A percentile compares a stretch with the other conserved stretches of the same genome.
Evolutionary conservation across 2,113 vertebrate genomes (phyloP).

Genomic region (Peromyscus californicus): DNA sequence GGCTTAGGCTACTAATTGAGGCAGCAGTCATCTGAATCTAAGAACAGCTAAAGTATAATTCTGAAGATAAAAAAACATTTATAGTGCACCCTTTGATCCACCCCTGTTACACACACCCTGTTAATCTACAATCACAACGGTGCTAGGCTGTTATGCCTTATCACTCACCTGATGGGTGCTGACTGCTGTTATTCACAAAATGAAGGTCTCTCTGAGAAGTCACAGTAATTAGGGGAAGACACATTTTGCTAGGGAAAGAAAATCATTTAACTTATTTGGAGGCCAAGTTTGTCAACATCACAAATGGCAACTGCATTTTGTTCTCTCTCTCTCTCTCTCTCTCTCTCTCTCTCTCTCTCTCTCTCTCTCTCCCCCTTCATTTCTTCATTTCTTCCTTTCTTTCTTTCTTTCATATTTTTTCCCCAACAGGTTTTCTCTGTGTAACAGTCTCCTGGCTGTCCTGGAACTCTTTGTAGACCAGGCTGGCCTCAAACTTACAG

Average conservation of each 20-base stretch:
- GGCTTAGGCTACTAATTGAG: background rate
- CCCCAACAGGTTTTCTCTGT: too few relatives aligned
- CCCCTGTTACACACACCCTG: too few relatives aligned
- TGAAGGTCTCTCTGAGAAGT: background rate
- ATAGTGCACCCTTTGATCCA: too few relatives aligned
- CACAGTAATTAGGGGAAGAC: background rate
- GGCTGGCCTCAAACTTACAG: too few relatives aligned
- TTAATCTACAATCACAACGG: background rate
- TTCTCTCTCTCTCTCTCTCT: too few relatives aligned
- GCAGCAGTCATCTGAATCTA: background rate
- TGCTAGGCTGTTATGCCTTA: background rate
- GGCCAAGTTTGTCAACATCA: background rate
- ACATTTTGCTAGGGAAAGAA: background rate
- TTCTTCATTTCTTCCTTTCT: too few relatives aligned
- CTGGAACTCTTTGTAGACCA: too few relatives aligned
- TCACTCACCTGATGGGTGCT: background rate
- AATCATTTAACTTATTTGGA: background rate
- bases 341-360: too few relatives aligned
- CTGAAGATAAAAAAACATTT: background rate
- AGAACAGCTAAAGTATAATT: background rate
- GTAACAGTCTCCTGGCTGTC: too few relatives aligned
- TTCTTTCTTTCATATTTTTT: too few relatives aligned
- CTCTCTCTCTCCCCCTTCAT: too few relatives aligned
- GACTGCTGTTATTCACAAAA: background rate
- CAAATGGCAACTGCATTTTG: background rate